Evolutionary conservation across 2,888 invertebrate species (phyloP).

Genomic region (Metacarcinus magister): DNA sequence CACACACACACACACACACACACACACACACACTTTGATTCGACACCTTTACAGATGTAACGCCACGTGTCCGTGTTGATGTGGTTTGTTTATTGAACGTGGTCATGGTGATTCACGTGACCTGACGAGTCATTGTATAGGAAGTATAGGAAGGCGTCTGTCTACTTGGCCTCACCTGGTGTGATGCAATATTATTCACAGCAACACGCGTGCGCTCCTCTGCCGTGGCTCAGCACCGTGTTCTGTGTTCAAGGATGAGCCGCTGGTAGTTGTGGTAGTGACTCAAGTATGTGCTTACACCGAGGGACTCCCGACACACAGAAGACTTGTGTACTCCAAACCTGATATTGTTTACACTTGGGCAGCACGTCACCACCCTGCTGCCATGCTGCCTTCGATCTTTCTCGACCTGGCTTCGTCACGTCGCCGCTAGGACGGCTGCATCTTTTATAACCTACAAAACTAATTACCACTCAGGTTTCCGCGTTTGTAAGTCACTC

Average conservation of each 20-base stretch:
- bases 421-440: background rate
- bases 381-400: slow-evolving; percentile 26
- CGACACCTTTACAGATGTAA: background rate
- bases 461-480: background rate
- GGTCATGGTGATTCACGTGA: background rate
- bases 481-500: background rate
- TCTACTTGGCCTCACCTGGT: background rate
- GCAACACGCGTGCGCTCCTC: background rate
- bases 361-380: slow-evolving; percentile 54
- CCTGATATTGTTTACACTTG: slow-evolving; percentile 58
- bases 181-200: background rate
- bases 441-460: background rate
- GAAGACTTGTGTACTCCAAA: background rate
- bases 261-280: background rate
- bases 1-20: background rate
- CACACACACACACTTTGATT: background rate
- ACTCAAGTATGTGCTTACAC: slow-evolving; percentile 5
- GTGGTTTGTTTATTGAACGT: background rate
- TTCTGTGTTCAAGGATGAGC: background rate
- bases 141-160: background rate
- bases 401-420: background rate
- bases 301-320: slow-evolving; percentile 52
- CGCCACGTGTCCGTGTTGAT: background rate
- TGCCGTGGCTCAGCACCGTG: background rate
- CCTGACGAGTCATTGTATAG: background rate